phyloP scores from a whole-genome alignment of 2,888 invertebrate genomes.

The Meiosimyza platycephala region DNA sequence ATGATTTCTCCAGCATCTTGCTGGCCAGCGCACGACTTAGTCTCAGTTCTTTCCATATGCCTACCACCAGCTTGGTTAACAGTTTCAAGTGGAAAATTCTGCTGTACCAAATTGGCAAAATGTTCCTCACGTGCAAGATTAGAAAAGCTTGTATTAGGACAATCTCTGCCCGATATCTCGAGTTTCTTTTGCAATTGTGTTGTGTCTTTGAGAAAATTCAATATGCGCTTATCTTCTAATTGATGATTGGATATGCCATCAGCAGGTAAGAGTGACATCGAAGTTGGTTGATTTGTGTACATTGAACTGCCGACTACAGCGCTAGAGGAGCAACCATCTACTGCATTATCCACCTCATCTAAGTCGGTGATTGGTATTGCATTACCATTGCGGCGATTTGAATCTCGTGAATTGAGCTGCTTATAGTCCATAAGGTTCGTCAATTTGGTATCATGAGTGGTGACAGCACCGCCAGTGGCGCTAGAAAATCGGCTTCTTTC shows the following conservation, averaged over 20 bases:
- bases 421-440: conserved; percentile 61
- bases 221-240: conserved; percentile 66
- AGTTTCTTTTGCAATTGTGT: conserved; percentile 67
- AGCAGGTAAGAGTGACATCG: conserved; percentile 36
- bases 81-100: conserved; percentile 63
- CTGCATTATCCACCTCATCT: conserved; percentile 57
- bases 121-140: conserved; percentile 67
- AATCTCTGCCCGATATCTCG: conserved; percentile 64
- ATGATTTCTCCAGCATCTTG: conserved; percentile 35
- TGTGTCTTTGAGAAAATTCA: conserved; percentile 67
- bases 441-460: conserved; percentile 54
- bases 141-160: conserved; percentile 67
- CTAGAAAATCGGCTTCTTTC: conserved; percentile 58
- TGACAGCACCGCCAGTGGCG: conserved; percentile 39
- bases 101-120: conserved; percentile 67
- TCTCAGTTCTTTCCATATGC: conserved; percentile 42
- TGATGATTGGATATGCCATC: conserved; percentile 56
- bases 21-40: conserved; percentile 48
- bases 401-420: conserved; percentile 58
- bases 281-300: conserved; percentile 50
- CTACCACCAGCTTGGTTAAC: conserved; percentile 46
- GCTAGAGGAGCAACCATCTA: conserved; percentile 56
- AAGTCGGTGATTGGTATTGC: conserved; percentile 58
- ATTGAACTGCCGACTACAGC: conserved; percentile 52
- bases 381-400: conserved; percentile 63